phyloP scores from a whole-genome alignment of 2,888 invertebrate species.

The Yponomeuta sedellus region DNA sequence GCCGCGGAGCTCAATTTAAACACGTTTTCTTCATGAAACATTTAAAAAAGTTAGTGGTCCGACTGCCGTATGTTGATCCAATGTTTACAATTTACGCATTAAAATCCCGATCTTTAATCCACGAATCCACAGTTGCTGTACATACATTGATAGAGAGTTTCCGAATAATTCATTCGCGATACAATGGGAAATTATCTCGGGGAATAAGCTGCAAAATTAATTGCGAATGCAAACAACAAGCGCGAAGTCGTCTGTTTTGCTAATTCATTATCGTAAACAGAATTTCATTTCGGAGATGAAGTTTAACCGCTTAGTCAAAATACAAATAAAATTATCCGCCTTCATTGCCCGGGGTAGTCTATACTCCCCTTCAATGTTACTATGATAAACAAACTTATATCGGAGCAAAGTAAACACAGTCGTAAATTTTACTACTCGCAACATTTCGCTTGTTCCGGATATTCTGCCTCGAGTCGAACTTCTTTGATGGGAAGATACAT shows the following conservation, averaged over 20 bases:
- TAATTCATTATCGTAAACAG: conserved; percentile 47
- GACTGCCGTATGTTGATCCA: too few relatives aligned
- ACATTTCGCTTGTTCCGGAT: conserved; percentile 44
- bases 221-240: conserved; percentile 21
- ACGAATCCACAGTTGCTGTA: not conserved
- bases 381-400: conserved; percentile 66
- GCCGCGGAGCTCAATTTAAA: too few relatives aligned
- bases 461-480: conserved; percentile 32
- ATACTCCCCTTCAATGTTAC: conserved; percentile 52
- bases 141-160: not conserved
- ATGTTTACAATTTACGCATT: too few relatives aligned
- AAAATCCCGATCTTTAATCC: not conserved
- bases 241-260: conserved; percentile 33
- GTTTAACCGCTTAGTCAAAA: conserved; percentile 44
- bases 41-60: too few relatives aligned
- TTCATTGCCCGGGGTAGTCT: conserved; percentile 46
- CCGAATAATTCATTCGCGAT: not conserved
- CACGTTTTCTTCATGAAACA: too few relatives aligned
- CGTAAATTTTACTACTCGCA: conserved; percentile 57
- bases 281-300: conserved; percentile 47
- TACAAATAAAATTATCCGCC: conserved; percentile 57
- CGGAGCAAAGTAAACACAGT: conserved; percentile 59
- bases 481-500: not conserved
- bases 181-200: not conserved
- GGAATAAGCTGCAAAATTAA: not conserved